These are phyloP conservation scores for Siphlonurus alternatus DNA, from an alignment of 2,888 invertebrate species.

Conservation along the genomic window DNA sequence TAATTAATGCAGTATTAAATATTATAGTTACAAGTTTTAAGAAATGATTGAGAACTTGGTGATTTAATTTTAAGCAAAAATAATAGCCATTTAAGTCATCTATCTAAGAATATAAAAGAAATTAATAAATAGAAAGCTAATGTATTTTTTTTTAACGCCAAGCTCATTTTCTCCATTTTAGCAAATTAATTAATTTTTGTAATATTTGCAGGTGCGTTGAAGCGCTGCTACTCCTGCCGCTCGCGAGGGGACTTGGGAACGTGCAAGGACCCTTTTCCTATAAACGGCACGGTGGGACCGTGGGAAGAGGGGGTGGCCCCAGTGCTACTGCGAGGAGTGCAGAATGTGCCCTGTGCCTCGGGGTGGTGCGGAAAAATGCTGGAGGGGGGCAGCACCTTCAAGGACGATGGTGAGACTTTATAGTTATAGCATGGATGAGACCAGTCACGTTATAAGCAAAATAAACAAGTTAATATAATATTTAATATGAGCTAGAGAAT, in stretches of 20 bases:
- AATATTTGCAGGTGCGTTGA: slow-evolving; percentile 39
- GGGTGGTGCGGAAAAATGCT: slow-evolving; percentile 88
- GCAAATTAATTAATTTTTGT: not conserved
- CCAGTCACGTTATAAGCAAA: not conserved
- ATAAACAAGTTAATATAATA: not conserved
- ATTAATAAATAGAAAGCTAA: no score
- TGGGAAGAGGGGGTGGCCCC: slow-evolving; percentile 25
- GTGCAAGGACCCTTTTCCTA: slow-evolving; percentile 71
- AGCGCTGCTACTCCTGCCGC: slow-evolving; percentile 67
- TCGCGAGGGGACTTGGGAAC: slow-evolving; percentile 76
- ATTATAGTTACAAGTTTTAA: no score
- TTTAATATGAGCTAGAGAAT: not conserved
- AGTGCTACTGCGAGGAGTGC: slow-evolving; percentile 43
- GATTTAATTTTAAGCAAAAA: no score
- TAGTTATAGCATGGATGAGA: not conserved
- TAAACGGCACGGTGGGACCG: slow-evolving; percentile 55
- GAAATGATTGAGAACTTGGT: no score
- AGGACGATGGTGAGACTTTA: slow-evolving; percentile 42
- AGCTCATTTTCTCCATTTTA: no score
- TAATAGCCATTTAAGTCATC: no score
- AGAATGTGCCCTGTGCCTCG: slow-evolving; percentile 65
- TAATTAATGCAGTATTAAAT: no score
- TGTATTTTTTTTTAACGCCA: no score
- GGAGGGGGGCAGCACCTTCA: slow-evolving; percentile 54
- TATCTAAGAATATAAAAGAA: no score